phyloP scores from a whole-genome alignment of 2,888 invertebrate species.

The Plusia festucae region DNA sequence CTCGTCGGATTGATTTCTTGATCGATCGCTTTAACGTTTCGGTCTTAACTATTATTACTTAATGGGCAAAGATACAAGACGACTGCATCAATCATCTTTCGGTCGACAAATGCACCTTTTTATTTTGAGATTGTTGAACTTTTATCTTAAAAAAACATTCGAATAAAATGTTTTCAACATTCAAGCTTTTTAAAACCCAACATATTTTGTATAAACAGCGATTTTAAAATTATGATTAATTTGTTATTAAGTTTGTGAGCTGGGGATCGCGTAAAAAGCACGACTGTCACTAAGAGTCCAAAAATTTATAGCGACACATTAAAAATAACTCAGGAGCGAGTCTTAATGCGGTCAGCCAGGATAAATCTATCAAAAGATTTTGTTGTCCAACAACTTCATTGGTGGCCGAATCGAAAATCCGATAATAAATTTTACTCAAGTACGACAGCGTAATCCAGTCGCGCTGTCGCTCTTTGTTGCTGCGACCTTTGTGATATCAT shows the following conservation, averaged over 20 bases:
- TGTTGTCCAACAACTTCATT: conserved; percentile 89
- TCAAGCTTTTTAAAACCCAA: conserved; percentile 21
- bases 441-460: conserved; percentile 89
- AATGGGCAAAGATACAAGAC: conserved; percentile 83
- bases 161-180: conserved; percentile 54
- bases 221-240: conserved; percentile 57
- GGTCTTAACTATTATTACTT: conserved; percentile 87
- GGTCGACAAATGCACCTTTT: conserved; percentile 80
- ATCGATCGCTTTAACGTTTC: conserved; percentile 82
- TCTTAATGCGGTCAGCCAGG: conserved; percentile 88
- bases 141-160: conserved; percentile 70
- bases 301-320: conserved; percentile 85
- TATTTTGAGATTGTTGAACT: conserved; percentile 72
- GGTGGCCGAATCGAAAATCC: conserved; percentile 90
- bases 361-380: conserved; percentile 90
- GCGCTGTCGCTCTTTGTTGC: conserved; percentile 87
- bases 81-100: conserved; percentile 84
- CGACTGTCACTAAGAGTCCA: conserved; percentile 71
- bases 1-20: conserved; percentile 85
- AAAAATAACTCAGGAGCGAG: conserved; percentile 84
- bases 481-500: conserved; percentile 85
- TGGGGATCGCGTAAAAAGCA: conserved; percentile 69
- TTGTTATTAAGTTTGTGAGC: conserved; percentile 46
- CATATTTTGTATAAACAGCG: conserved; percentile 42
- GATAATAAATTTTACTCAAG: conserved; percentile 89